phyloP scores from a whole-genome alignment of 2,113 vertebrate species.

The Xenus cinereus region DNA sequence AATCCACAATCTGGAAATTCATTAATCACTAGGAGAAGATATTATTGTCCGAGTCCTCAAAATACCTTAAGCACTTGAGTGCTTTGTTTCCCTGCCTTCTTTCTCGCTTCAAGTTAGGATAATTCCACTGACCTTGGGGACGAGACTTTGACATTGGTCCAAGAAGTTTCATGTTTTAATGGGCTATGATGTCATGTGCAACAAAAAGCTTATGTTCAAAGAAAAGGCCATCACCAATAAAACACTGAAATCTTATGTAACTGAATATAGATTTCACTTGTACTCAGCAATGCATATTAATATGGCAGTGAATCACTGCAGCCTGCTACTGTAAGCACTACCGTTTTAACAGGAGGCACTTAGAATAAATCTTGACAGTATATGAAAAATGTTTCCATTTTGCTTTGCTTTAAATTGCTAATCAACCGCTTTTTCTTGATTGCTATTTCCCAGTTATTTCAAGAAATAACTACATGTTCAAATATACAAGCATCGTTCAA shows the following conservation, averaged over 20 bases:
- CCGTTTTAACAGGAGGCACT: neutral
- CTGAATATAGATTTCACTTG: slow-evolving; percentile 42
- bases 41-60: neutral
- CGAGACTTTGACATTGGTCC: neutral
- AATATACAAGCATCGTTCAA: neutral
- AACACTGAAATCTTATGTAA: slow-evolving; percentile 26
- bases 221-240: slow-evolving; percentile 1
- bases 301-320: slow-evolving; percentile 48
- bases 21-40: neutral
- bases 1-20: neutral
- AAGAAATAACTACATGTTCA: slow-evolving; percentile 40
- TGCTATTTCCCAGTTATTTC: slow-evolving; percentile 43
- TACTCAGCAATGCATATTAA: slow-evolving; percentile 53
- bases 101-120: neutral
- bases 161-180: neutral
- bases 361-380: slow-evolving; percentile 34
- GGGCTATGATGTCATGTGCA: slow-evolving; percentile 5
- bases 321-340: slow-evolving; percentile 44
- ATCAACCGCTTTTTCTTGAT: slow-evolving; percentile 42
- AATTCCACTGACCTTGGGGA: neutral
- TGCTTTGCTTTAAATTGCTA: slow-evolving; percentile 47
- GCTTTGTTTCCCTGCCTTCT: neutral
- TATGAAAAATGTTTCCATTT: slow-evolving; percentile 45
- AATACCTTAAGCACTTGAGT: neutral
- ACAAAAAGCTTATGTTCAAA: neutral